phyloP scores from a whole-genome alignment of 2,888 invertebrate species.

The Coenonympha arcania region DNA sequence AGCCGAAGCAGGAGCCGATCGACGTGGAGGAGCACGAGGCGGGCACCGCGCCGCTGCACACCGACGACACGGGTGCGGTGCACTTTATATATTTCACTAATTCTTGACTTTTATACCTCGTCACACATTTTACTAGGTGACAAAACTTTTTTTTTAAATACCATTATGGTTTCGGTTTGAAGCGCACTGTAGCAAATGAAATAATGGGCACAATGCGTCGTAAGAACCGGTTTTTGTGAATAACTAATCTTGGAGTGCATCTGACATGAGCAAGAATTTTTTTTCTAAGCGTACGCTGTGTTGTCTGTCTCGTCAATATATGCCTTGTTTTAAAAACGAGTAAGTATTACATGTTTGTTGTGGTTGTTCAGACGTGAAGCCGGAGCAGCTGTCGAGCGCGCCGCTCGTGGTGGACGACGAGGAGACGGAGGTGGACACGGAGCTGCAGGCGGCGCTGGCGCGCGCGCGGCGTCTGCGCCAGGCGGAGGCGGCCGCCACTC shows the following conservation, averaged over 20 bases:
- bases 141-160: no score
- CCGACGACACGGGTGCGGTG: conserved; percentile 76
- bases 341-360: background rate
- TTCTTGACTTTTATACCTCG: background rate
- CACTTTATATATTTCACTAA: background rate
- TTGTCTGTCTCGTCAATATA: no score
- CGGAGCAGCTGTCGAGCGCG: conserved; percentile 40
- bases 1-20: conserved; percentile 65
- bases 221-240: no score
- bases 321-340: no score
- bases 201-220: no score
- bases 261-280: no score
- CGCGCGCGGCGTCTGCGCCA: conserved; percentile 81
- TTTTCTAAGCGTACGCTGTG: no score
- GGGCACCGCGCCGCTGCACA: conserved; percentile 62
- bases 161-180: no score
- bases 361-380: conserved; percentile 45
- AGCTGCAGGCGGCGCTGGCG: conserved; percentile 81
- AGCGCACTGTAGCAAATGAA: no score
- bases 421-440: conserved; percentile 80
- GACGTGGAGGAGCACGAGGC: conserved; percentile 66
- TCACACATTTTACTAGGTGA: no score
- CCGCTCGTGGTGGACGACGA: conserved; percentile 57
- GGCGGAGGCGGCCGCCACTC: conserved; percentile 73
- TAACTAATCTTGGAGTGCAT: no score